Percentiles rank a stretch among this genome's conserved stretches.
Conservation (phyloP, 2,888 invertebrate species). For the Lutraria lutraria region DNA sequence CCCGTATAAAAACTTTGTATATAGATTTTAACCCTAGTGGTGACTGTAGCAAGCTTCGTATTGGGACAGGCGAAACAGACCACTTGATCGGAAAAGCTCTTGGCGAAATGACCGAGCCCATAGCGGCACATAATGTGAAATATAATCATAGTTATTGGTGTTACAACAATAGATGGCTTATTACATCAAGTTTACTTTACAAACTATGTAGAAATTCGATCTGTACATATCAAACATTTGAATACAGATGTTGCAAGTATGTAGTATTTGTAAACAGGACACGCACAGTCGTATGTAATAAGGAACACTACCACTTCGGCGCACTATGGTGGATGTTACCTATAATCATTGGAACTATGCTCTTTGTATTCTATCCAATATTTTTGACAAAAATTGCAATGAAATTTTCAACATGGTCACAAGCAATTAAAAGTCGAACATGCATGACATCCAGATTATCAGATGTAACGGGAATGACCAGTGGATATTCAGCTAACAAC, state of each 20-base stretch:
- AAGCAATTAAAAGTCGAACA: neutral
- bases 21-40: constrained; percentile 14
- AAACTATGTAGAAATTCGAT: constrained; percentile 47
- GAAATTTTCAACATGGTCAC: neutral
- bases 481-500: neutral
- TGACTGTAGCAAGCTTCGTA: constrained; percentile 29
- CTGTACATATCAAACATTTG: constrained; percentile 26
- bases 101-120: constrained; percentile 45
- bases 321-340: constrained; percentile 13
- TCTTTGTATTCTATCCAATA: constrained; percentile 12
- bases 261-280: neutral
- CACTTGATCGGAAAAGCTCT: constrained; percentile 50
- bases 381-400: neutral
- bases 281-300: neutral
- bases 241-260: neutral
- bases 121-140: constrained; percentile 37
- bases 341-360: neutral
- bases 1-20: neutral
- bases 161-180: constrained; percentile 37
- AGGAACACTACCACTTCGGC: neutral
- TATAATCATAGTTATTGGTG: constrained; percentile 65
- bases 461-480: neutral
- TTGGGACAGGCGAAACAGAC: constrained; percentile 35
- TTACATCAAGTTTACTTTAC: constrained; percentile 31
- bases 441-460: neutral